phyloP scores from a whole-genome alignment of 2,888 invertebrate species.

The Archips xylosteana region DNA sequence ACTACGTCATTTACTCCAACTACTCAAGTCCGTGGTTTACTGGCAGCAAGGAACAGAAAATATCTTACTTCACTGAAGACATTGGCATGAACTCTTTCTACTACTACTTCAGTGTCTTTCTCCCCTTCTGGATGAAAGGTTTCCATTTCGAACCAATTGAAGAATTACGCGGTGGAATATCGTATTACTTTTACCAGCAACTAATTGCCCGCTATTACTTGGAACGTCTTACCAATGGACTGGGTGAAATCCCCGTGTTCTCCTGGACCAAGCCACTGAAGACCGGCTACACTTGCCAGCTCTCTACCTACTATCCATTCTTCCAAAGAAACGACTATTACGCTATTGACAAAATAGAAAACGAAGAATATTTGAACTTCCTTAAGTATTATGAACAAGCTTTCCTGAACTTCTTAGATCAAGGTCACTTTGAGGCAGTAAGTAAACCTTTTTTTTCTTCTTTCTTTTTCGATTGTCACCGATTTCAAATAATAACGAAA shows the following conservation, averaged over 20 bases:
- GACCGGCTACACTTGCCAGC: slow-evolving; percentile 65
- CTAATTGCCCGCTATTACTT: slow-evolving; percentile 89
- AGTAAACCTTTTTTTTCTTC: slow-evolving; percentile 56
- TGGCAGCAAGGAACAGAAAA: slow-evolving; percentile 84
- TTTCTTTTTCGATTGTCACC: background rate
- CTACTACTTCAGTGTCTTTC: slow-evolving; percentile 86
- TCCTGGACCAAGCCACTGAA: slow-evolving; percentile 87
- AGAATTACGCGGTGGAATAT: slow-evolving; percentile 87
- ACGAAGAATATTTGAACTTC: slow-evolving; percentile 78
- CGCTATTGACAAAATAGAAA: slow-evolving; percentile 81
- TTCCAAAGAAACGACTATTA: slow-evolving; percentile 86
- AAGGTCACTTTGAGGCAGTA: slow-evolving; percentile 87
- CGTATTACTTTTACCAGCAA: slow-evolving; percentile 88
- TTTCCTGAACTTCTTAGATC: slow-evolving; percentile 78
- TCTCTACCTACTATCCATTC: slow-evolving; percentile 72
- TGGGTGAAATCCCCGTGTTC: slow-evolving; percentile 84
- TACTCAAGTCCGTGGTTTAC: slow-evolving; percentile 83
- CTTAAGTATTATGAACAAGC: slow-evolving; percentile 86
- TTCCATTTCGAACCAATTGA: slow-evolving; percentile 73
- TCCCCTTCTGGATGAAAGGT: slow-evolving; percentile 87
- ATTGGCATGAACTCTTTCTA: slow-evolving; percentile 88
- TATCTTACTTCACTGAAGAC: slow-evolving; percentile 90
- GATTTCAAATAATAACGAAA: background rate
- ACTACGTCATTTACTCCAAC: slow-evolving; percentile 84
- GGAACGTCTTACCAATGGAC: slow-evolving; percentile 87